phyloP scores from a whole-genome alignment of 2,797 vertebrate genomes.

The Cyclura pinguis region DNA sequence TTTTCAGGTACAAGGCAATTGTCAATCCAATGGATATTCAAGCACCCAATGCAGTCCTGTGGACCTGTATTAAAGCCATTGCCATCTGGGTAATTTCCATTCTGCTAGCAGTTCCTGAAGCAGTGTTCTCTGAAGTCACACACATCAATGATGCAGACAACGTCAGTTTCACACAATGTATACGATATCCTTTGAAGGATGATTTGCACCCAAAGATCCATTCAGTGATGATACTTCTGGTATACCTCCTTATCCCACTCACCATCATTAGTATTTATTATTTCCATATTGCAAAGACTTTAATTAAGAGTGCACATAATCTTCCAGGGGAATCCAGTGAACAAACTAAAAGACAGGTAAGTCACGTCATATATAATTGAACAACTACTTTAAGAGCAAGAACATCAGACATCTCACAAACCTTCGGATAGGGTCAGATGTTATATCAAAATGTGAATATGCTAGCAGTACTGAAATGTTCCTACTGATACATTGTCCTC shows the following conservation, averaged over 20 bases:
- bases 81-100: conserved; percentile 92
- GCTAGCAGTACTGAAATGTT: not conserved
- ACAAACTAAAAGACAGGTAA: conserved; percentile 93
- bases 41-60: conserved; percentile 87
- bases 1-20: conserved; percentile 90
- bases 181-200: conserved; percentile 91
- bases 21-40: conserved; percentile 98
- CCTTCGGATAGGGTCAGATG: not conserved
- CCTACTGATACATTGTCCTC: not conserved
- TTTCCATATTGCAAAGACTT: conserved; percentile 92
- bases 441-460: conserved; percentile 31
- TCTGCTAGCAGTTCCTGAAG: conserved; percentile 91
- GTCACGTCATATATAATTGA: not conserved
- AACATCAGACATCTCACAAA: not conserved
- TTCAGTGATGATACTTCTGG: conserved; percentile 92
- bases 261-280: conserved; percentile 93
- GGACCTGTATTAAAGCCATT: conserved; percentile 89
- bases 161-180: conserved; percentile 88
- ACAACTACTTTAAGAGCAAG: conserved; percentile 25
- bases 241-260: conserved; percentile 95
- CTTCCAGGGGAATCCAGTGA: conserved; percentile 94
- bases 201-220: conserved; percentile 93
- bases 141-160: conserved; percentile 82
- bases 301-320: conserved; percentile 91
- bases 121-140: conserved; percentile 91